Base-by-base conservation (phyloP, 1,140 invertebrate species). In the Stegodyphus mimosarum region DNA sequence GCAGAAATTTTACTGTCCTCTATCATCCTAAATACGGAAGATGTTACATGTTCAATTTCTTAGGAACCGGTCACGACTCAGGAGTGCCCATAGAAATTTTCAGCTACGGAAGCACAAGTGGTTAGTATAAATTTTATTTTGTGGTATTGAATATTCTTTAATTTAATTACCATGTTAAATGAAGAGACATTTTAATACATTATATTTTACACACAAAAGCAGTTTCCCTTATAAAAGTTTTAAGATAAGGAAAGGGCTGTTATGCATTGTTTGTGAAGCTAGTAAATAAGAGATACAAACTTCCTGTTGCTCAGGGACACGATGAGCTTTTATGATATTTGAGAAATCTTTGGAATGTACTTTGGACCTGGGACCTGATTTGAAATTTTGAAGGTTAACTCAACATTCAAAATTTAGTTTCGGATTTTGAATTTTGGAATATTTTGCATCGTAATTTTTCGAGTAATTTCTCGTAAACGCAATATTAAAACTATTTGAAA, bases 41-140 rank as follows among this genome's bases (percentile, higher is more conserved):
- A 52, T 86, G 83, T 33, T 86, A 86, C 60, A 86, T 86, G 83
- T 86, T 86, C 33, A 86, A 86, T 73, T 86, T 48, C 55, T 17
- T 78, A 10, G 83, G 83, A 6, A 49, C 4, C 33, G 51, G n/a
- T 7, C 51, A 18, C 0, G 7, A 1, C 0, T 10, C 15, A 6
- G 74, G 78, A 7, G 63, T 50, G 18, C 83, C 83, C 0, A 51
- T 86, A 52, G 15, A 60, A 11, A 52, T 78, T 48, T 86, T 66
- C 15, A 86, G 72, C 17, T 78, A 86, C 10, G 83, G 83, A 7
- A 86, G 83, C 50, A 77, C 50, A 48, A 86, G 83, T 64, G 83
- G 83, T 86, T 78, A 17, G 53, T 17, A 3, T 70, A 17, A 33
- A 33, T 33, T 3, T 33, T 33, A 48, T 9, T 51, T 55, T 52